A percentile compares a stretch with the other conserved stretches of the same genome.
Conservation (phyloP, 2,888 invertebrate genomes). For the Lottia gigantea region DNA sequence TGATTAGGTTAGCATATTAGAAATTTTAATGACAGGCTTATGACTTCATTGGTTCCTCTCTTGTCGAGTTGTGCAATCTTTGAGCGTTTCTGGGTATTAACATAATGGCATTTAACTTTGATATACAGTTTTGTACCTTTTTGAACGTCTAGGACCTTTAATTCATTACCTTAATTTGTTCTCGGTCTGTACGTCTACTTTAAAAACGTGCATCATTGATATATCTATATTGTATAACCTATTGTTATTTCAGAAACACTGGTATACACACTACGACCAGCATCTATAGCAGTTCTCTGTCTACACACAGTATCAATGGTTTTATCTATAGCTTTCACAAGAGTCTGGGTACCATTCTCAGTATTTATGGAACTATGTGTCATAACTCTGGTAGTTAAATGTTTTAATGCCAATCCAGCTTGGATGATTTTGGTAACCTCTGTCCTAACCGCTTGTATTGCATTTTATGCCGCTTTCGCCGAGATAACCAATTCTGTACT, state of each 20-base stretch:
- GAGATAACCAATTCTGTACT: slow-evolving; percentile 38
- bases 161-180: too few relatives aligned
- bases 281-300: slow-evolving; percentile 34
- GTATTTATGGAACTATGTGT: slow-evolving; percentile 38
- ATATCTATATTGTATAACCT: too few relatives aligned
- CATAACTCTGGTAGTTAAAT: slow-evolving; percentile 36
- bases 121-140: too few relatives aligned
- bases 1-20: too few relatives aligned
- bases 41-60: too few relatives aligned
- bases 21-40: too few relatives aligned
- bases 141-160: too few relatives aligned
- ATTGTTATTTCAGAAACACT: slow-evolving; percentile 25
- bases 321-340: slow-evolving; percentile 37
- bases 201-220: too few relatives aligned
- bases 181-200: too few relatives aligned
- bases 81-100: too few relatives aligned
- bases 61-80: too few relatives aligned
- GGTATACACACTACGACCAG: slow-evolving; percentile 26
- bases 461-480: slow-evolving; percentile 39
- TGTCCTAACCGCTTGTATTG: slow-evolving; percentile 33
- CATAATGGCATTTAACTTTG: too few relatives aligned
- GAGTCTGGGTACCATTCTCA: slow-evolving; percentile 42
- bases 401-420: slow-evolving; percentile 31
- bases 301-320: slow-evolving; percentile 38
- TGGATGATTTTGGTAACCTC: slow-evolving; percentile 42